phyloP scores from a whole-genome alignment of 2,797 vertebrate species.

The Columba guinea region DNA sequence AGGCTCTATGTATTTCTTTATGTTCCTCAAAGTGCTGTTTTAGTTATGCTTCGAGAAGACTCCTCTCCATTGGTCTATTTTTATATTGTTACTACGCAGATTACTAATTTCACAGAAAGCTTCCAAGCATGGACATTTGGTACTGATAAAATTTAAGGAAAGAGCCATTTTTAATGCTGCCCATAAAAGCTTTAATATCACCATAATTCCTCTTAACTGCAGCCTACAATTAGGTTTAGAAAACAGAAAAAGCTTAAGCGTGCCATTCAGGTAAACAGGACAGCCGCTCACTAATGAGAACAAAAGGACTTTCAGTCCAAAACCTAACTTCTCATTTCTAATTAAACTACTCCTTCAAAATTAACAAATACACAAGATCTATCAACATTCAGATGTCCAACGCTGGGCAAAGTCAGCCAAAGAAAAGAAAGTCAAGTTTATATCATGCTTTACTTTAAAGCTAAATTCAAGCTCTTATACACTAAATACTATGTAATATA shows the following conservation, averaged over 20 bases:
- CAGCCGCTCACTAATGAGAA: background rate
- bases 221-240: background rate
- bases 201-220: background rate
- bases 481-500: background rate
- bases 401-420: background rate
- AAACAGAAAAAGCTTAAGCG: background rate
- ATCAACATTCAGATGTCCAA: background rate
- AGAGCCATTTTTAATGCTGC: background rate
- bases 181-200: background rate
- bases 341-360: background rate
- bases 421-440: background rate
- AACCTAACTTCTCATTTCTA: background rate
- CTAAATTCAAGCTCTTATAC: background rate
- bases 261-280: background rate
- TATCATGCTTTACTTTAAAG: background rate
- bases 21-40: background rate
- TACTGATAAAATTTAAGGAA: background rate
- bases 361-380: background rate
- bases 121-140: background rate
- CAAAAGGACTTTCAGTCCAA: background rate
- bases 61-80: background rate
- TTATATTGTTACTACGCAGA: background rate
- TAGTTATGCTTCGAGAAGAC: background rate
- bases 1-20: background rate
- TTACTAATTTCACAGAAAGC: background rate